Base-by-base conservation (phyloP, 2,113 vertebrate species). In the Nymphicus hollandicus region DNA sequence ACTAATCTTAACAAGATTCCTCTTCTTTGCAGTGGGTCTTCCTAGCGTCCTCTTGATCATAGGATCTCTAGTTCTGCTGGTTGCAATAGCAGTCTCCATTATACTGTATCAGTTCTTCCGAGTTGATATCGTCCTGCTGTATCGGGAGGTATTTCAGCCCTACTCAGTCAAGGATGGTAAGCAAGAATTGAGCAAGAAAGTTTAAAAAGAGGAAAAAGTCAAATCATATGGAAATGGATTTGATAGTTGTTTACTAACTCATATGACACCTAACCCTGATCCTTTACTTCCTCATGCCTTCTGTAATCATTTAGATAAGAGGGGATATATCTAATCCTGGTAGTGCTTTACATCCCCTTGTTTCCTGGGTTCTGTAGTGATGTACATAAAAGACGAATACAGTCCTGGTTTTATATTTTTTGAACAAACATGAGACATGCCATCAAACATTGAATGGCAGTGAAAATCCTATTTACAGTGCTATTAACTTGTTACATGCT, bases 111-210 rank as follows among this genome's bases (percentile, higher is more conserved):
- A 97, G 73, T 93, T 92, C n/a, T 97, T 98, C 88, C 96, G 92
- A 97, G 96, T 94, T 86, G 97, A 98, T 50, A 44, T 97, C 0
- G 53, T 93, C 79, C 91, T 98, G 11, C 41, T 97, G 17, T 98
- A 96, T 85, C 96, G 97, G 85, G 86, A 96, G 10, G 69, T 92
- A 86, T 95, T 93, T 80, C 96, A 82, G 82, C 93, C 93, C 64
- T 68, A 92, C 77, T 86, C 94, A 44, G 58, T 37, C 58, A 96
- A 93, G 35, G 85, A 98, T 1, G 98, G 98, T 98, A 80, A 98
- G 98, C 97, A 92, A 89, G 33, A 60, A 63, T 13, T 89, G 55
- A 84, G 46, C 23, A 76, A 37, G 14, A 17, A 81, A n/a, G 28
- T 14, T 64, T 28, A 6, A 72, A 81, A 50, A 58, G 37, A 46